These are phyloP conservation scores for Drosophila ogumai DNA, from an alignment of 1,140 invertebrate species.

Conservation along the genomic window DNA sequence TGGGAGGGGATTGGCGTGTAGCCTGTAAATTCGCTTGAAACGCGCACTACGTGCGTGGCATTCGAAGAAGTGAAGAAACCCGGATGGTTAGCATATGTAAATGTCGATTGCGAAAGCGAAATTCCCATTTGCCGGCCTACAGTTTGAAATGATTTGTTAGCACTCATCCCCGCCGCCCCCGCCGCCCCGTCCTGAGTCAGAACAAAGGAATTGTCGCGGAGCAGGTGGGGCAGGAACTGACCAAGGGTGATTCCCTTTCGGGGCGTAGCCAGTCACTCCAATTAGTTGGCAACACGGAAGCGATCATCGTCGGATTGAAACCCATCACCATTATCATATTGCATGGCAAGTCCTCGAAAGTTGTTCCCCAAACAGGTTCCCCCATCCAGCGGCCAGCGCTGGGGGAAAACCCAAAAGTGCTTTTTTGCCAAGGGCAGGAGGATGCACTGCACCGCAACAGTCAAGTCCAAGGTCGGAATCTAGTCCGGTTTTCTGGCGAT, in stretches of 20 bases:
- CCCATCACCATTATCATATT: slow-evolving; percentile 42
- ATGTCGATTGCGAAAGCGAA: slow-evolving; percentile 74
- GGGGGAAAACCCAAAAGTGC: slow-evolving; percentile 26
- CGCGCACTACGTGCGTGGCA: slow-evolving; percentile 68
- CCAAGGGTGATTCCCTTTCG: slow-evolving; percentile 21
- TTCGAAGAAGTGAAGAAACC: slow-evolving; percentile 55
- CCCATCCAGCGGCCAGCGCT: neutral
- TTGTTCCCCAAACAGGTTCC: slow-evolving; percentile 69
- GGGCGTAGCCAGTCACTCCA: slow-evolving; percentile 32
- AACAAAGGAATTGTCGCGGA: slow-evolving; percentile 14
- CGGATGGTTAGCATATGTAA: slow-evolving; percentile 56
- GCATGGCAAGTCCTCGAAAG: slow-evolving; percentile 64
- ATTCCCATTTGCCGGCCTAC: slow-evolving; percentile 27
- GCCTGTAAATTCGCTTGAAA: slow-evolving; percentile 74
- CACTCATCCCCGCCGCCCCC: neutral
- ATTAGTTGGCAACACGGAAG: slow-evolving; percentile 70
- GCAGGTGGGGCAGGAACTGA: slow-evolving; percentile 25
- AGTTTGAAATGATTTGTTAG: slow-evolving; percentile 34
- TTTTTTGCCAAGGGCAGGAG: slow-evolving; percentile 21
- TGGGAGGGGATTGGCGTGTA: slow-evolving; percentile 38
- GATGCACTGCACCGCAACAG: slow-evolving; percentile 33
- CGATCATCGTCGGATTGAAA: slow-evolving; percentile 32
- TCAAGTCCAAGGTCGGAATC: slow-evolving; percentile 69
- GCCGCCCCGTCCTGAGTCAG: neutral
- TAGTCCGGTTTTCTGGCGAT: slow-evolving; percentile 27